Evolutionary conservation across 2,888 invertebrate genomes (phyloP).

Genomic region (Stenoptilia bipunctidactyla): DNA sequence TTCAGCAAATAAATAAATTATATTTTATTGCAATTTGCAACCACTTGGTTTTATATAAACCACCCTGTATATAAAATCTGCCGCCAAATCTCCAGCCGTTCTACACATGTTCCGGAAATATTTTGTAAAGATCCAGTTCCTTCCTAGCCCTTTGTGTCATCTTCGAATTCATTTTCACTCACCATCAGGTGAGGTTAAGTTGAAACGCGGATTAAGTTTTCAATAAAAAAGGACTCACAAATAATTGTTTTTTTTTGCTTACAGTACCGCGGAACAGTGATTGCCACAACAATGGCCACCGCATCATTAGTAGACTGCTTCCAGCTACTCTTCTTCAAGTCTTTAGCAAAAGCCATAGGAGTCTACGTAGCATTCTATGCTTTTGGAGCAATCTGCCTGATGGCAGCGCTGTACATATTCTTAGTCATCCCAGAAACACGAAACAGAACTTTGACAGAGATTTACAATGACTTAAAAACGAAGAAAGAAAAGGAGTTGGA

Average conservation of each 20-base stretch:
- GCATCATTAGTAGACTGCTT: constrained; percentile 34
- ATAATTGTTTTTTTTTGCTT: background rate
- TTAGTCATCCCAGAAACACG: constrained; percentile 43
- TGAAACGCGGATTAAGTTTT: no score
- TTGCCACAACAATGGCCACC: constrained; percentile 39
- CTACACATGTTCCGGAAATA: no score
- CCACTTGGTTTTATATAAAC: no score
- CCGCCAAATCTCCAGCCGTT: no score
- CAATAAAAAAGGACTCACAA: no score
- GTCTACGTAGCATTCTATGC: constrained; percentile 40
- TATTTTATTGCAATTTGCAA: no score
- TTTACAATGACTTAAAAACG: constrained; percentile 35
- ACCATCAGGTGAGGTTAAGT: no score
- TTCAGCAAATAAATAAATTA: no score
- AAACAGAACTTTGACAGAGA: constrained; percentile 34
- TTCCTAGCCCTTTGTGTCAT: no score
- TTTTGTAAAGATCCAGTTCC: no score
- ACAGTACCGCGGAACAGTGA: constrained; percentile 50
- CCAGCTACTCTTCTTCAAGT: constrained; percentile 47
- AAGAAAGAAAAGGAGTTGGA: constrained; percentile 29
- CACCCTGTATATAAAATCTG: no score
- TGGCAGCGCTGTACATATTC: constrained; percentile 29
- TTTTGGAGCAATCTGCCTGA: constrained; percentile 34
- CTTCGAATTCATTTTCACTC: no score
- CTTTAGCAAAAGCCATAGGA: constrained; percentile 34